phyloP scores from a whole-genome alignment of 2,113 vertebrate species.

The Poecile atricapillus region DNA sequence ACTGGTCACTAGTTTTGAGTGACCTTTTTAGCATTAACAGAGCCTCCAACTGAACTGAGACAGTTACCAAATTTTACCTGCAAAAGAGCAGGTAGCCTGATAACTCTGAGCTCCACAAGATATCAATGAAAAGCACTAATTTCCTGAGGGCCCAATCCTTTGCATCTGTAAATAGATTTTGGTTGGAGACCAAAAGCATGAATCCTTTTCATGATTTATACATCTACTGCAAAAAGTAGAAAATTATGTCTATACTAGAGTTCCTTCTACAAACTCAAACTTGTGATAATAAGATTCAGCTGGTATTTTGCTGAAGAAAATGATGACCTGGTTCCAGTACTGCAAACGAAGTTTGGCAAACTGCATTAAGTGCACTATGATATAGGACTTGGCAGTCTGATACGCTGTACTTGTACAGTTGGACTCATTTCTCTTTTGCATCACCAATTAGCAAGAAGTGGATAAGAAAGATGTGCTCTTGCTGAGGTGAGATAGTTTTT shows the following conservation, averaged over 20 bases:
- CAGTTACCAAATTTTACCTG: neutral
- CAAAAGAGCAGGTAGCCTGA: neutral
- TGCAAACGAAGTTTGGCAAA: neutral
- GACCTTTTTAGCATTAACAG: neutral
- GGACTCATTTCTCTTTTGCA: neutral
- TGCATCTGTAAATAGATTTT: neutral
- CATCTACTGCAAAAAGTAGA: neutral
- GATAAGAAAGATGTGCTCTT: neutral
- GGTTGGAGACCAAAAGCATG: neutral
- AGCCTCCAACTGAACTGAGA: neutral
- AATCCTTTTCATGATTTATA: neutral
- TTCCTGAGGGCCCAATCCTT: neutral
- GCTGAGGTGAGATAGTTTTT: neutral
- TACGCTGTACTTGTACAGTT: neutral
- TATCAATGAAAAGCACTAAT: neutral
- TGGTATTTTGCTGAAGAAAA: neutral
- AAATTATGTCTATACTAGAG: neutral
- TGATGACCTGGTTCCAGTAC: neutral
- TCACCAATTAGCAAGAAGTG: neutral
- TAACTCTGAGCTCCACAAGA: neutral
- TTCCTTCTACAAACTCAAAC: neutral
- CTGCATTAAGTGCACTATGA: neutral
- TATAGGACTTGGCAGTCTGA: neutral
- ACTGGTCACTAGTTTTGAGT: neutral
- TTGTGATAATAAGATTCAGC: neutral